phyloP scores from a whole-genome alignment of 2,888 invertebrate species.

The Melanargia galathea region DNA sequence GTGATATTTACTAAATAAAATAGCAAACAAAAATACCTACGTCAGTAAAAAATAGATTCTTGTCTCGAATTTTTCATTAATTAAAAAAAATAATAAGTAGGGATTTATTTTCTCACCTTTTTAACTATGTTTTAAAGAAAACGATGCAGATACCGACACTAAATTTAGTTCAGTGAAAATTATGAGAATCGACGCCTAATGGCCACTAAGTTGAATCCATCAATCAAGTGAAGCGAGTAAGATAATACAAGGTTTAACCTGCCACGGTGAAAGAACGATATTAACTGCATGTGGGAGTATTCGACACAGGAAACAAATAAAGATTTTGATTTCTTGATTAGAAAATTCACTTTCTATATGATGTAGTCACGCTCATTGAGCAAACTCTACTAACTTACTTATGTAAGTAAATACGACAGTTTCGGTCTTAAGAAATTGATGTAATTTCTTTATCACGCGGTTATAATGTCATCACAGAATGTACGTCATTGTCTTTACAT shows the following conservation, averaged over 20 bases:
- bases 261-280: slow-evolving; percentile 35
- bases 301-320: slow-evolving; percentile 35
- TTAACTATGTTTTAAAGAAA: too few species aligned
- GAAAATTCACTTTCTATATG: slow-evolving; percentile 38
- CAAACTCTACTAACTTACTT: slow-evolving; percentile 16
- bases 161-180: too few species aligned
- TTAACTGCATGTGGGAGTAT: slow-evolving; percentile 32
- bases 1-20: too few species aligned
- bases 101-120: too few species aligned
- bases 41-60: too few species aligned
- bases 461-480: too few species aligned
- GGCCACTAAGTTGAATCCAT: slow-evolving; percentile 26
- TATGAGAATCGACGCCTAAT: too few species aligned
- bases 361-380: slow-evolving; percentile 21
- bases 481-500: too few species aligned
- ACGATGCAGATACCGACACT: too few species aligned
- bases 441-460: not conserved
- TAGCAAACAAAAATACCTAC: too few species aligned
- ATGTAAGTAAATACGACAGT: not conserved
- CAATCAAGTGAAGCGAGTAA: slow-evolving; percentile 28
- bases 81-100: too few species aligned
- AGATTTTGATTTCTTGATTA: slow-evolving; percentile 37
- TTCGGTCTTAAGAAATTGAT: not conserved
- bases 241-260: slow-evolving; percentile 29
- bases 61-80: too few species aligned